phyloP scores from a whole-genome alignment of 92 coral and sea anemone genomes.

The Ricordea florida region DNA sequence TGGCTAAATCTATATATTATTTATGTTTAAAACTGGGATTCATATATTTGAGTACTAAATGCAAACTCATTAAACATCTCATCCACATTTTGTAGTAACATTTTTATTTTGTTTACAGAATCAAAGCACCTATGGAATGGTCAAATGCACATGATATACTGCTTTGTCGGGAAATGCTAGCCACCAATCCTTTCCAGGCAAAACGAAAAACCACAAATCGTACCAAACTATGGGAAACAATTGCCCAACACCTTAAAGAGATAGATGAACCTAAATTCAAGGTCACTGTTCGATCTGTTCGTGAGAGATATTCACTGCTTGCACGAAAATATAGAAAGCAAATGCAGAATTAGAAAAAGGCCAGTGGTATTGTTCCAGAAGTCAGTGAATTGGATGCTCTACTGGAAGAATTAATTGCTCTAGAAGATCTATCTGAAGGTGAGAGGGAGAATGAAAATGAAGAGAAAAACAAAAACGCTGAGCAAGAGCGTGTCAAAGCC shows the following conservation, averaged over 20 bases:
- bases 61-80: not conserved
- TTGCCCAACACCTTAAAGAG: constrained; percentile 45
- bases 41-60: not conserved
- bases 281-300: constrained; percentile 47
- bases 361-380: constrained; percentile 47
- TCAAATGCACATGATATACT: constrained; percentile 36
- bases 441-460: constrained; percentile 37
- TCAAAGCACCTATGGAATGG: constrained; percentile 57
- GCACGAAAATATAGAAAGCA: constrained; percentile 47
- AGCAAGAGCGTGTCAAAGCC: constrained; percentile 53
- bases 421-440: constrained; percentile 46
- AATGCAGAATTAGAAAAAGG: constrained; percentile 41
- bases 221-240: constrained; percentile 49
- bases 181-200: constrained; percentile 45
- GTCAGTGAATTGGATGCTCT: constrained; percentile 51
- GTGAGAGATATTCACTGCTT: constrained; percentile 48
- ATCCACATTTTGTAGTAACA: not conserved
- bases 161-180: constrained; percentile 56
- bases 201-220: constrained; percentile 48
- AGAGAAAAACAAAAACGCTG: constrained; percentile 38
- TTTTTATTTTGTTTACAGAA: constrained; percentile 24
- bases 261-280: constrained; percentile 44
- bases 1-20: too few species aligned
- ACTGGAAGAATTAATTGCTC: constrained; percentile 36
- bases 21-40: not conserved